Conservation (phyloP, 2,113 vertebrate species). For the Patagioenas fasciata region DNA sequence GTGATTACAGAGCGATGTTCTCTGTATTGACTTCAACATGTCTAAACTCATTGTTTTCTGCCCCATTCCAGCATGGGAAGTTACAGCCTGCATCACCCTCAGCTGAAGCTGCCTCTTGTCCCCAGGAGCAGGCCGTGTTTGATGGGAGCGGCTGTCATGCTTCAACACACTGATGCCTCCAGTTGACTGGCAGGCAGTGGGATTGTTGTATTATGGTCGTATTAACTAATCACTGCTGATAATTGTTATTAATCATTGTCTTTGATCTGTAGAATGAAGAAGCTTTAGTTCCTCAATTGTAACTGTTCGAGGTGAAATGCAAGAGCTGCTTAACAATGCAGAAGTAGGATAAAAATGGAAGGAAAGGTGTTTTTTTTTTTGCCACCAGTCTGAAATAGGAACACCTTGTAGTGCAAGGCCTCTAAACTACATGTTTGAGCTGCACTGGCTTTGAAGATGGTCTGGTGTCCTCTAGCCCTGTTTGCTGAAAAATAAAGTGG, state of each 20-base stretch:
- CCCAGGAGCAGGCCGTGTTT: neutral
- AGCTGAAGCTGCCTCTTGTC: neutral
- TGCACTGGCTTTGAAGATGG: neutral
- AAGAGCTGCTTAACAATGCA: neutral
- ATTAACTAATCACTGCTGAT: constrained; percentile 28
- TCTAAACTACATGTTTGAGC: neutral
- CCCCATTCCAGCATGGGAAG: neutral
- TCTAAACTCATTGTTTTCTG: neutral
- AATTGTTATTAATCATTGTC: constrained; percentile 24
- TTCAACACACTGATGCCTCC: neutral
- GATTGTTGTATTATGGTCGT: constrained; percentile 5
- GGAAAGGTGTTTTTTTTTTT: neutral
- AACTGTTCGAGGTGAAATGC: neutral
- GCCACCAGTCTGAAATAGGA: neutral
- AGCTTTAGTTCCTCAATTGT: neutral
- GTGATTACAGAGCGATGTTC: neutral
- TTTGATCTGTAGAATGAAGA: neutral
- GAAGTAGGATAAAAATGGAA: neutral
- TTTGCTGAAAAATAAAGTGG: neutral
- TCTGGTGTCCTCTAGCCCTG: neutral
- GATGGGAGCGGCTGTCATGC: neutral
- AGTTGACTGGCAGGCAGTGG: neutral
- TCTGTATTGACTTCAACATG: neutral
- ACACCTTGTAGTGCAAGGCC: neutral
- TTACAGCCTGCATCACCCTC: neutral